phyloP scores from a whole-genome alignment of 2,888 invertebrate genomes.

The Pseudococcus viburni region DNA sequence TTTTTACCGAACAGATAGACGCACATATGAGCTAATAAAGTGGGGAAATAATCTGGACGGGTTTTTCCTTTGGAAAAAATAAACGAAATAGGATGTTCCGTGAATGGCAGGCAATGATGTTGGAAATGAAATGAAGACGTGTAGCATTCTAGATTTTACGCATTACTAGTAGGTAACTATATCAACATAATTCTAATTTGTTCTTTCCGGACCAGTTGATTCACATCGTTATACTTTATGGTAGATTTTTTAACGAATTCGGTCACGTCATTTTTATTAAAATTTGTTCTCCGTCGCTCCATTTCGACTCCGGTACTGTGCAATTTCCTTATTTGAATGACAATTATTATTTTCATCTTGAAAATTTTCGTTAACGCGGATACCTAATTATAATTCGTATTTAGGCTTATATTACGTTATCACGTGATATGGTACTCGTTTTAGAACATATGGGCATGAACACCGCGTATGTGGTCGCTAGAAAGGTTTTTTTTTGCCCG shows the following conservation, averaged over 20 bases:
- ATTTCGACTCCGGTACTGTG: not conserved
- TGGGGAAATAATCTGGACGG: not conserved
- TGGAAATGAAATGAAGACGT: conserved; percentile 19
- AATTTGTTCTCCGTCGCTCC: conserved; percentile 18
- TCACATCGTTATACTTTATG: conserved; percentile 40
- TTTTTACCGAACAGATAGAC: not conserved
- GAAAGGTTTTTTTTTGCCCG: not conserved
- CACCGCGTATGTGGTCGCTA: too few relatives aligned
- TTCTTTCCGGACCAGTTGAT: conserved; percentile 47
- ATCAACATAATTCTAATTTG: conserved; percentile 41
- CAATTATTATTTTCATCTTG: conserved; percentile 3
- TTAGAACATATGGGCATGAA: not conserved
- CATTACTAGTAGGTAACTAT: conserved; percentile 35
- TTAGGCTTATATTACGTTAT: not conserved
- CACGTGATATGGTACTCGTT: not conserved
- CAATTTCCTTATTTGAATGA: conserved; percentile 4
- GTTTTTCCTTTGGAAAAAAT: not conserved
- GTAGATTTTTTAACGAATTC: conserved; percentile 43
- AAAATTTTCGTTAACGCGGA: not conserved
- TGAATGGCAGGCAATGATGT: conserved; percentile 4
- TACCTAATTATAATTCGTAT: not conserved
- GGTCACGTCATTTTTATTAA: conserved; percentile 46
- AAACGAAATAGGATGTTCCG: not conserved
- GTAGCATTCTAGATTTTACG: conserved; percentile 20
- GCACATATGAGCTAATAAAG: not conserved